phyloP scores from a whole-genome alignment of 2,113 vertebrate species.

The Sminthopsis crassicaudata region DNA sequence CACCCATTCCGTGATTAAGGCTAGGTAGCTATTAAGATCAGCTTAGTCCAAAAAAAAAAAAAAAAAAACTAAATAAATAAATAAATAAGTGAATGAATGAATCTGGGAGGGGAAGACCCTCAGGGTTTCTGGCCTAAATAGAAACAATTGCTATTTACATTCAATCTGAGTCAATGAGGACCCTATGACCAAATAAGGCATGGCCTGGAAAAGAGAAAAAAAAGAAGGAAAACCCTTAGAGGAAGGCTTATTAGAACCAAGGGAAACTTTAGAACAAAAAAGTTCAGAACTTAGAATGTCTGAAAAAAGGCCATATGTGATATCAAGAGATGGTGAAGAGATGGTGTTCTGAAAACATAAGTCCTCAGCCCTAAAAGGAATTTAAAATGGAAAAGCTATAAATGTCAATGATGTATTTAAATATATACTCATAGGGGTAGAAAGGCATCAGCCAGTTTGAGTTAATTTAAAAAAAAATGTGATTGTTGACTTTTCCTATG shows the following conservation, averaged over 20 bases:
- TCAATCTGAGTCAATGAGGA: too few relatives aligned
- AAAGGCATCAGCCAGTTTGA: neutral
- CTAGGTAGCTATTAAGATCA: too few relatives aligned
- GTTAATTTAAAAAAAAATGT: neutral
- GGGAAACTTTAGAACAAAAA: neutral
- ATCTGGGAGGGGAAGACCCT: too few relatives aligned
- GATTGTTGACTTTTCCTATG: neutral
- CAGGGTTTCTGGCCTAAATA: too few relatives aligned
- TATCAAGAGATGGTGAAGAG: neutral
- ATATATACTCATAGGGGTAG: neutral
- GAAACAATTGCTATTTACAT: too few relatives aligned
- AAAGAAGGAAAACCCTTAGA: neutral
- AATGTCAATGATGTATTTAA: neutral
- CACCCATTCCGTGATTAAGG: too few relatives aligned
- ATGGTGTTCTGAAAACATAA: neutral
- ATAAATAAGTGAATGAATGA: too few relatives aligned
- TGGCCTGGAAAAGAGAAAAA: neutral
- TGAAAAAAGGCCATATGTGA: neutral
- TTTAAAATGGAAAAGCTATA: neutral
- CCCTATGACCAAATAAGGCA: too few relatives aligned
- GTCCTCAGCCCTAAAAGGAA: neutral
- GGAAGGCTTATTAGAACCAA: neutral
- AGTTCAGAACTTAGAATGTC: neutral
- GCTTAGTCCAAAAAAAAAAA: too few relatives aligned
- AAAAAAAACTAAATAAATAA: too few relatives aligned